Percentiles rank a stretch among this genome's conserved stretches.
These are phyloP conservation scores for Nematolebias whitei DNA, from an alignment of 2,113 vertebrate species.

Conservation along the genomic window DNA sequence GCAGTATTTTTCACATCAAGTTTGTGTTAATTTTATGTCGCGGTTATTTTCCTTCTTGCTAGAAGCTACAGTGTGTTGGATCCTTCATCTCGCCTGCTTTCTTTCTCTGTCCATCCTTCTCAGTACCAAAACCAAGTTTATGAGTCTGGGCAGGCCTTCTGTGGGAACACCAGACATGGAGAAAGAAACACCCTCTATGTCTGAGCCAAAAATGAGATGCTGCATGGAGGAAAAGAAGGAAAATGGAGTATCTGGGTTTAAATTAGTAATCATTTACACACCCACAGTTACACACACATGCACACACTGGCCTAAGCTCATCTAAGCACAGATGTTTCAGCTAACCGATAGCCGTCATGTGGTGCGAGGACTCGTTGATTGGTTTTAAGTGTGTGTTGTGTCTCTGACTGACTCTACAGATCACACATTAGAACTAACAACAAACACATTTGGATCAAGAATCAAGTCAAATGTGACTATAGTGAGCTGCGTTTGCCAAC, in stretches of 20 bases:
- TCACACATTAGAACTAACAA: constrained; percentile 62
- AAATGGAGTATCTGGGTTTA: constrained; percentile 59
- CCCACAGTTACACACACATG: constrained; percentile 24
- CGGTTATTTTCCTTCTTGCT: constrained; percentile 35
- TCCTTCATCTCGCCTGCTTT: constrained; percentile 10
- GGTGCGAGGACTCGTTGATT: constrained; percentile 39
- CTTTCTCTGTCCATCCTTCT: constrained; percentile 25
- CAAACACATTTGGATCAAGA: constrained; percentile 52
- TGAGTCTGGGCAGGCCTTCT: constrained; percentile 49
- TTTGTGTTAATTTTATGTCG: constrained; percentile 39
- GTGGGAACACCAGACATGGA: constrained; percentile 55
- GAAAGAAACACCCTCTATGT: constrained; percentile 39
- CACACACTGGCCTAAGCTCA: constrained; percentile 29
- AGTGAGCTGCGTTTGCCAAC: constrained; percentile 2
- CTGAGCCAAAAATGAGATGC: constrained; percentile 57
- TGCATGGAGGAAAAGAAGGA: constrained; percentile 47
- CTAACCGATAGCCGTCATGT: constrained; percentile 60
- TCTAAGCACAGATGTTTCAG: constrained; percentile 55
- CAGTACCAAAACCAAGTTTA: constrained; percentile 58
- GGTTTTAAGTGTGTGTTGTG: constrained; percentile 61
- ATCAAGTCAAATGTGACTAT: constrained; percentile 30
- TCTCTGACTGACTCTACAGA: constrained; percentile 63
- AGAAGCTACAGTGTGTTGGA: constrained; percentile 23
- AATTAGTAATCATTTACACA: constrained; percentile 63
- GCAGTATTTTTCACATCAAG: constrained; percentile 17